Base-by-base conservation (phyloP, 2,113 vertebrate genomes). In the Calypte anna region DNA sequence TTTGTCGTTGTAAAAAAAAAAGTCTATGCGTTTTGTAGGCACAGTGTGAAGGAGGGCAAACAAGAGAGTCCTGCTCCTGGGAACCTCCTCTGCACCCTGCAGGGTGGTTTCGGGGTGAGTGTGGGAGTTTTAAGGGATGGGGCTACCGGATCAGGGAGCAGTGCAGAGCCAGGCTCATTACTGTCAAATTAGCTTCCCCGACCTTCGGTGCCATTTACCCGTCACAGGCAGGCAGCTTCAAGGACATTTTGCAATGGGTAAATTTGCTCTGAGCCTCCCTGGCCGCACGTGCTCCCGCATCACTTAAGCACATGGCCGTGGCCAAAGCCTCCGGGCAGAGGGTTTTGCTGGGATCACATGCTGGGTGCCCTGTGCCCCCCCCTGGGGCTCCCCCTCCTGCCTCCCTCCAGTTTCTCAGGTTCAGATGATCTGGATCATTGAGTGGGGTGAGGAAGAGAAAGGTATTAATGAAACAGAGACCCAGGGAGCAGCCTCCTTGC, bases 141-240 rank as follows among this genome's bases (percentile, higher is more conserved):
- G 66, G 53, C 13, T 30, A 16, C 33, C 2, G 8, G 83, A 79
- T 78, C 30, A 36, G 88, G 50, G 38, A 90, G 94, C 3, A 0
- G 73, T 95, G 91, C 82, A 88, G 91, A 91, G 63, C 46, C 33
- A 73, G 90, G 24, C 96, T 98, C 59, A 51, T 97, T 97, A 91
- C 96, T 93, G 59, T 94, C 85, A 82, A 89, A 96, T 88, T 94
- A 97, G 91, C 96, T 94, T 79, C 84, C 44, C 69, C 98, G 97
- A 96, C 98, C 97, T 98, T 98, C 91, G 81, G 90, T 97, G 96
- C 96, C 85, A 23, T 90, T 95, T 94, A 83, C 95, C 80, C 59
- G 64, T 84, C 93, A 89, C 63, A 88, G 88, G 58, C 90, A 86
- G 93, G 86, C 95, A 61, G 94, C 83, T 78, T 95, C 94, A 98